phyloP scores from a whole-genome alignment of 1,140 invertebrate genomes.

The Colletes gigas region DNA sequence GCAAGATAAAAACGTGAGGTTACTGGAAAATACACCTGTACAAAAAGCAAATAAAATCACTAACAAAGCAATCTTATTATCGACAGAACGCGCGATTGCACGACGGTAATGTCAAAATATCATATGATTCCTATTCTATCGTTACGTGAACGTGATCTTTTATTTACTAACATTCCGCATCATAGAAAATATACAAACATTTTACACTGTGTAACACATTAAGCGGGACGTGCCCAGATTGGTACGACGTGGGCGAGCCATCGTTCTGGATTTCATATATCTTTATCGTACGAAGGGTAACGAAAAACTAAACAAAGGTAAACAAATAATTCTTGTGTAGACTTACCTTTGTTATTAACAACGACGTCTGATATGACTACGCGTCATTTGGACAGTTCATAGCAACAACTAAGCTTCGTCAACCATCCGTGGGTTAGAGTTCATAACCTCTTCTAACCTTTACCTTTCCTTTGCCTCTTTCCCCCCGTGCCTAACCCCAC shows the following conservation, averaged over 20 bases:
- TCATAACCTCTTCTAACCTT: slow-evolving; percentile 73
- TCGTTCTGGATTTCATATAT: slow-evolving; percentile 33
- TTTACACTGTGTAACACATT: background rate
- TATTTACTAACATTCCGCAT: slow-evolving; percentile 6
- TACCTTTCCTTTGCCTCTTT: slow-evolving; percentile 65
- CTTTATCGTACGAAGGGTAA: slow-evolving; percentile 31
- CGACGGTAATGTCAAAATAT: slow-evolving; percentile 19
- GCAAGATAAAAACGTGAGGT: background rate
- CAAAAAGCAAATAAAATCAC: background rate
- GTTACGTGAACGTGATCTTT: background rate
- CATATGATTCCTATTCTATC: background rate
- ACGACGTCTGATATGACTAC: slow-evolving; percentile 57
- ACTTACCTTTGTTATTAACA: slow-evolving; percentile 64
- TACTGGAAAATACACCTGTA: background rate
- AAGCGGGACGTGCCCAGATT: slow-evolving; percentile 40
- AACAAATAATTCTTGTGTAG: slow-evolving; percentile 5
- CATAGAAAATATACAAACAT: background rate
- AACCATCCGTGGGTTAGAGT: slow-evolving; percentile 67
- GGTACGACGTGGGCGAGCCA: slow-evolving; percentile 45
- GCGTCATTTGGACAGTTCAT: slow-evolving; percentile 65
- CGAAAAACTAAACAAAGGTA: slow-evolving; percentile 9
- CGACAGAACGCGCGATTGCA: slow-evolving; percentile 1
- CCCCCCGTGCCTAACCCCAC: slow-evolving; percentile 41
- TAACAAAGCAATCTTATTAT: slow-evolving; percentile 26
- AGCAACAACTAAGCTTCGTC: slow-evolving; percentile 60